Evolutionary conservation across 2,113 vertebrate species (phyloP), one percentile per base, ranked within the genome.

Genomic region (Pteruthius melanotis): DNA sequence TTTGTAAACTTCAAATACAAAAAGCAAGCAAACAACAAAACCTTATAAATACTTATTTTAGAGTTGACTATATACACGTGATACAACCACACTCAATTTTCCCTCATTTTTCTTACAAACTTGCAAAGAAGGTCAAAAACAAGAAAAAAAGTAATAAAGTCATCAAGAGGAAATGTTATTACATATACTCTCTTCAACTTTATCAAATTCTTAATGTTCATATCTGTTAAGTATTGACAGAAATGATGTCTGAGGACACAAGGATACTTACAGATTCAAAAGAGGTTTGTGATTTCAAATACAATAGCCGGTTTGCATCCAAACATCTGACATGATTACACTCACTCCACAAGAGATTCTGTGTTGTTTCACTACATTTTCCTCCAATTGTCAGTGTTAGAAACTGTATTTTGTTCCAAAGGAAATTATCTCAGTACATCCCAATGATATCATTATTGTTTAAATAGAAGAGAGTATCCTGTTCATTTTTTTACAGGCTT

Each of bases 341-440:
- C 60, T 68, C n/a, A 84, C 77, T 91, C 89, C 93, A 96, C 85
- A 90, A 93, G 82, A 79, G 74, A 92, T 75, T 94, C 56, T 87
- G 77, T 91, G 79, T 94, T 97, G 89, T 94, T 97, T 96, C 94
- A 96, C 87, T 87, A 81, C 65, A 91, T 97, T 98, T 98, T 98
- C 98, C 98, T 98, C 84, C 96, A 93, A 98, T 98, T 98, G 98
- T 98, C 81, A 96, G 92, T 14, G 42, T 87, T 95, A 93, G 95
- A 98, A 96, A 95, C 57, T 78, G 71, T 83, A 93, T 94, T 96
- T 94, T 96, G 92, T 96, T 95, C 93, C 94, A 98, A 76, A 98
- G 97, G 96, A 98, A 97, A 97, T 95, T 89, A 92, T 75, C 85
- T 90, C 83, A 95, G 85, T 85, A 87, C n/a, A 90, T 80, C 80